Conservation (phyloP, 1,140 invertebrate species). For the Leptinotarsa undecemlineata region DNA sequence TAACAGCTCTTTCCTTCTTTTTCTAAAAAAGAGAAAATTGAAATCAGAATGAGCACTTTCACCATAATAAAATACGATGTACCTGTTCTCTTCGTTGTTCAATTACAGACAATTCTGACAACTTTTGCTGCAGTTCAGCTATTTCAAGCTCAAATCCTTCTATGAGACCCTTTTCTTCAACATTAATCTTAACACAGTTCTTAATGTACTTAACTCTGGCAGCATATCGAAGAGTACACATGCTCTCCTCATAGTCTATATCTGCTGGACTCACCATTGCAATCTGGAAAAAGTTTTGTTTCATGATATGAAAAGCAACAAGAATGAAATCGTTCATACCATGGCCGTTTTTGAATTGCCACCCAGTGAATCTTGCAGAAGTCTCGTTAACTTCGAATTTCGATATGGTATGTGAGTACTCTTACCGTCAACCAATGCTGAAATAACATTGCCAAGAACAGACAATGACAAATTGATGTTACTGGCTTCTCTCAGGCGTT, state of each 20-base stretch:
- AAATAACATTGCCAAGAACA: conserved; percentile 93
- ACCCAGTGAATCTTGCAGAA: conserved; percentile 92
- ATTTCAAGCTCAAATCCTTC: conserved; percentile 97
- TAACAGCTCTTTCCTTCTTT: conserved; percentile 55
- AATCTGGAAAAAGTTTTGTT: conserved; percentile 52
- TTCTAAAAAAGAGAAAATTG: conserved; percentile 26
- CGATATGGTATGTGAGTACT: conserved; percentile 93
- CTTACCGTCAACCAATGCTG: conserved; percentile 91
- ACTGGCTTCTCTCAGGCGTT: conserved; percentile 88
- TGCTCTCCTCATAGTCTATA: conserved; percentile 96
- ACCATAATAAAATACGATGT: background rate
- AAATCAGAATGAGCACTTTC: background rate
- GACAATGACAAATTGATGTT: conserved; percentile 96
- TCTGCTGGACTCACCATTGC: conserved; percentile 96
- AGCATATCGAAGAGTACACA: conserved; percentile 95
- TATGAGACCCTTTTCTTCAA: conserved; percentile 95
- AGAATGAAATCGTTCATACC: conserved; percentile 50
- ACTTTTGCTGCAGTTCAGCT: conserved; percentile 69
- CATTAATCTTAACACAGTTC: conserved; percentile 94
- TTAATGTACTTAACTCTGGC: conserved; percentile 97
- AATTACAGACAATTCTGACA: conserved; percentile 34
- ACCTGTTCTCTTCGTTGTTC: conserved; percentile 34
- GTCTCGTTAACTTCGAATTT: conserved; percentile 90
- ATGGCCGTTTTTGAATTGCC: conserved; percentile 97
- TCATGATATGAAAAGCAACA: background rate